A percentile compares a stretch with the other conserved stretches of the same genome.
These are phyloP conservation scores for Lysandra coridon DNA, from an alignment of 2,888 invertebrate genomes.

Conservation along the genomic window DNA sequence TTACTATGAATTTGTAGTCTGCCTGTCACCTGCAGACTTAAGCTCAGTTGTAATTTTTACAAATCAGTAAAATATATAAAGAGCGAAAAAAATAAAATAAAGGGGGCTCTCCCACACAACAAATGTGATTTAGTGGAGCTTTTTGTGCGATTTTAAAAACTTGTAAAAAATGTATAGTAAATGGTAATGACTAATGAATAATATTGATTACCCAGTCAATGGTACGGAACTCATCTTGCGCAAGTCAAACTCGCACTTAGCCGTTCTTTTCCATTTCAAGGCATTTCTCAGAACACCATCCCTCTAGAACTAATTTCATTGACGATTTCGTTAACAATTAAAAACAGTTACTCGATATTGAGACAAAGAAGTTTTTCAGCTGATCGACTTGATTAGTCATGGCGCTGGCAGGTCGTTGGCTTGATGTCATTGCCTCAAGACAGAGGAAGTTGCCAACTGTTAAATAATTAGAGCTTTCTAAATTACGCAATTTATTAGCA, in stretches of 20 bases:
- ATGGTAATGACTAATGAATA: too few relatives aligned
- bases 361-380: not conserved
- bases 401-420: not conserved
- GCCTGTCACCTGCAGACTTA: too few relatives aligned
- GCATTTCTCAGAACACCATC: not conserved
- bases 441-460: not conserved
- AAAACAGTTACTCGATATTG: not conserved
- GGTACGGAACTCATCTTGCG: not conserved
- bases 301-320: not conserved
- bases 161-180: too few relatives aligned
- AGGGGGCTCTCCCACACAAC: too few relatives aligned
- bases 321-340: slow-evolving; percentile 10
- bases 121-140: too few relatives aligned
- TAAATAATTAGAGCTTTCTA: slow-evolving; percentile 8
- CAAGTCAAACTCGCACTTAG: not conserved
- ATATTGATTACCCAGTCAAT: not conserved
- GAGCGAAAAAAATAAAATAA: too few relatives aligned
- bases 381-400: not conserved
- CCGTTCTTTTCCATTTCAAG: not conserved
- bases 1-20: too few relatives aligned
- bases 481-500: not conserved
- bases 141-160: too few relatives aligned
- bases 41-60: too few relatives aligned
- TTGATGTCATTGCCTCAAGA: not conserved
- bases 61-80: too few relatives aligned